These are phyloP conservation scores for Gobiocypris rarus DNA, from an alignment of 2,113 vertebrate species.

Conservation along the genomic window DNA sequence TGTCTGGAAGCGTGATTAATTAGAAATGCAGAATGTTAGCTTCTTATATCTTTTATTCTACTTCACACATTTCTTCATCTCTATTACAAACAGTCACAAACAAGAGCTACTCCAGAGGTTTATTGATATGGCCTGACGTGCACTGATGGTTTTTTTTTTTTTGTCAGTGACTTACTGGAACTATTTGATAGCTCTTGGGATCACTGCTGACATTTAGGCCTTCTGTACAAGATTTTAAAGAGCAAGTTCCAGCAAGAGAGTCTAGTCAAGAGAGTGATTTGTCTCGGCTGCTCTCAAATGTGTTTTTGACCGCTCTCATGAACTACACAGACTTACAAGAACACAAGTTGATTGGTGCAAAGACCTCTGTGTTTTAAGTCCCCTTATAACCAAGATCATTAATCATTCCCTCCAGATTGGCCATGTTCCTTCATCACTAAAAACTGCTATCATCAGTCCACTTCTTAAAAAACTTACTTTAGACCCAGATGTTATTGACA, in stretches of 20 bases:
- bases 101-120: not conserved
- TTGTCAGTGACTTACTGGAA: conserved; percentile 5
- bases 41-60: not conserved
- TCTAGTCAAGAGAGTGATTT: conserved; percentile 5
- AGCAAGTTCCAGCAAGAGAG: conserved; percentile 1
- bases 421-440: too few species aligned
- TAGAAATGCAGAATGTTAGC: not conserved
- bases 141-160: not conserved
- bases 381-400: too few species aligned
- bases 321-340: conserved; percentile 27
- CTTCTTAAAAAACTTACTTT: too few species aligned
- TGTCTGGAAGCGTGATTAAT: conserved; percentile 7
- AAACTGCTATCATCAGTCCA: too few species aligned
- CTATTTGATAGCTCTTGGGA: conserved; percentile 20
- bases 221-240: conserved; percentile 22
- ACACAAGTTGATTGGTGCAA: not conserved
- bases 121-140: not conserved
- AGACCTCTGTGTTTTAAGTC: too few species aligned
- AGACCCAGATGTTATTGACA: too few species aligned
- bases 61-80: not conserved
- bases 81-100: not conserved
- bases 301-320: conserved; percentile 18
- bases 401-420: too few species aligned
- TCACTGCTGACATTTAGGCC: conserved; percentile 29
- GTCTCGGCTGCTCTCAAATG: conserved; percentile 12